Conservation (phyloP, 2,113 vertebrate genomes). For the Hymenochirus boettgeri region DNA sequence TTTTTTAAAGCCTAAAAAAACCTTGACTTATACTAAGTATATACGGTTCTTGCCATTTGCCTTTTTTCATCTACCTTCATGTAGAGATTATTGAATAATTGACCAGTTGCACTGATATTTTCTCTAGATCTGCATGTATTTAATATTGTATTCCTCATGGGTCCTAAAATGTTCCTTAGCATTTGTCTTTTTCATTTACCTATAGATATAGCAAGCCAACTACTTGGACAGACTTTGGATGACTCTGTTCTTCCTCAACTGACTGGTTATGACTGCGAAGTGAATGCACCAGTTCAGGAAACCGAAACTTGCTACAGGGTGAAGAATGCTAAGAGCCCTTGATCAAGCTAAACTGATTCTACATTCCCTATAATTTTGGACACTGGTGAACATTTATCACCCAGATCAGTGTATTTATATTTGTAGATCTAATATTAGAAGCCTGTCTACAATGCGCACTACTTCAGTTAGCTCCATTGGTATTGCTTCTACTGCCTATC, state of each 20-base stretch:
- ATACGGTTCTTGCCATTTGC: too few species aligned
- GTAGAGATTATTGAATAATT: too few species aligned
- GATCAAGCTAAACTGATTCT: conserved; percentile 91
- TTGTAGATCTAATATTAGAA: conserved; percentile 82
- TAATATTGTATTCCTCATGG: neutral
- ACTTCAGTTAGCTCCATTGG: conserved; percentile 67
- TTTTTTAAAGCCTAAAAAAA: too few species aligned
- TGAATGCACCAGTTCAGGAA: conserved; percentile 87
- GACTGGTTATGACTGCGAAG: conserved; percentile 92
- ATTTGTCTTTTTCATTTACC: conserved; percentile 40
- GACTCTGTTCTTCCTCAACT: conserved; percentile 80
- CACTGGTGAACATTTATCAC: conserved; percentile 77
- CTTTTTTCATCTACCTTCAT: too few species aligned
- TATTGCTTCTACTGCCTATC: conserved; percentile 64
- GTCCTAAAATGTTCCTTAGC: neutral
- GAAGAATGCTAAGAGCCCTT: conserved; percentile 89
- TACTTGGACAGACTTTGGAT: conserved; percentile 82
- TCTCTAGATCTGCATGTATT: too few species aligned
- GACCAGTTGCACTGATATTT: too few species aligned
- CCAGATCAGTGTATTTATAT: conserved; percentile 84
- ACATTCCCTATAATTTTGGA: conserved; percentile 72
- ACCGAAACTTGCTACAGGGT: conserved; percentile 87
- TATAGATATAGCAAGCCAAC: conserved; percentile 85
- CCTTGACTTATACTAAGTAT: too few species aligned
- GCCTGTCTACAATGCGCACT: conserved; percentile 78